A percentile compares a stretch with the other conserved stretches of the same genome.
These are phyloP conservation scores for Martes flavigula DNA, from an alignment of 2,797 vertebrate species.

Conservation along the genomic window DNA sequence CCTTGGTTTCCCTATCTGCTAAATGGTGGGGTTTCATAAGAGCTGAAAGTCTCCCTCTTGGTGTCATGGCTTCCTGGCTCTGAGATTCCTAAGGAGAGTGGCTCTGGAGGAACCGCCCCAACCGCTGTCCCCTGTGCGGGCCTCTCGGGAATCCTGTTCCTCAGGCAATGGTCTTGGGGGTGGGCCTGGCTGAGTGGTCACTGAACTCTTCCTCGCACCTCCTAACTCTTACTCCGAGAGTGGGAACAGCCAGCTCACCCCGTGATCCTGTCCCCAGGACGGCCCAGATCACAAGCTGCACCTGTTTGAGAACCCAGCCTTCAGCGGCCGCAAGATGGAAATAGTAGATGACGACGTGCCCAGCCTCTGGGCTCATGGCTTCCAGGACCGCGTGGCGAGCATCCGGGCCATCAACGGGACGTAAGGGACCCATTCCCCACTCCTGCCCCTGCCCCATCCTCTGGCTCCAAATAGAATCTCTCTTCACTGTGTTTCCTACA, in stretches of 20 bases:
- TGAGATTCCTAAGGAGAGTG: not conserved
- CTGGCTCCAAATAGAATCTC: not conserved
- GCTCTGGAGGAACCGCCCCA: not conserved
- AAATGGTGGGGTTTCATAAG: not conserved
- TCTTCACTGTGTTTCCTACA: too few relatives aligned
- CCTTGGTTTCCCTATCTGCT: not conserved
- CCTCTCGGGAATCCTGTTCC: not conserved
- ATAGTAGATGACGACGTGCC: slow-evolving; percentile 93
- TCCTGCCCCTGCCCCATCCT: not conserved
- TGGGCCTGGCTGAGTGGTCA: rapidly evolving
- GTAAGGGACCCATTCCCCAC: slow-evolving; percentile 84
- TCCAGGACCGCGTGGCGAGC: slow-evolving; percentile 93
- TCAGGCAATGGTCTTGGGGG: not conserved
- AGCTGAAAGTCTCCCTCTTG: not conserved
- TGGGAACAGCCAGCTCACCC: rapidly evolving
- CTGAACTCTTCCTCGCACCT: not conserved
- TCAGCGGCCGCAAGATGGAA: slow-evolving; percentile 93
- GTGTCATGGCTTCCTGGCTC: not conserved
- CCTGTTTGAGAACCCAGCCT: slow-evolving; percentile 91
- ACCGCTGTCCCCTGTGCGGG: rapidly evolving
- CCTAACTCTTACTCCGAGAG: rapidly evolving
- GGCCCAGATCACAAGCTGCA: slow-evolving; percentile 92
- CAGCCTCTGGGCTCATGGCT: slow-evolving; percentile 94
- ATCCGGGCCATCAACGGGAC: slow-evolving; percentile 91
- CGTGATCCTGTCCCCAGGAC: slow-evolving; percentile 83